Conservation (phyloP, 2,797 vertebrate species). For the Allobates femoralis region DNA sequence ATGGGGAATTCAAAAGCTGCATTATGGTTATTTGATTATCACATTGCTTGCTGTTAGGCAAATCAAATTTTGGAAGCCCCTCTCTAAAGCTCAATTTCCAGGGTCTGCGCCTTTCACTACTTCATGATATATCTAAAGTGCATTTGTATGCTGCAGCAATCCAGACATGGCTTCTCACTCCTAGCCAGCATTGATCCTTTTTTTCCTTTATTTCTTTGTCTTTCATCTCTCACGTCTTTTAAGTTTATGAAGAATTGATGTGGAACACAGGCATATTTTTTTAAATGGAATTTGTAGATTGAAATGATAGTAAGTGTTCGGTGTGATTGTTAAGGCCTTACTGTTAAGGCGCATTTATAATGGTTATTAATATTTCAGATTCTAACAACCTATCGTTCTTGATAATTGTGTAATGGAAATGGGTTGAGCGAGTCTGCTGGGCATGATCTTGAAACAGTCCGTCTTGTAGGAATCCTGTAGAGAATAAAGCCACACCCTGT, state of each 20-base stretch:
- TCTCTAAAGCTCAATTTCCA: neutral
- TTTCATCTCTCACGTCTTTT: constrained; percentile 30
- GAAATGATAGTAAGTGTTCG: neutral
- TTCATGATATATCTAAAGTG: neutral
- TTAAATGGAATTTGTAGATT: neutral
- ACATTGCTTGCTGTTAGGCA: no score
- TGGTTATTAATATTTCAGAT: no score
- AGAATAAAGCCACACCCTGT: no score
- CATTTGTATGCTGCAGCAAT: constrained; percentile 26
- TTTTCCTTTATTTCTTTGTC: constrained; percentile 1
- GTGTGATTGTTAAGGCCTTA: neutral
- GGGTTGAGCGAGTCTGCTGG: no score
- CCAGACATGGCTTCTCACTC: neutral
- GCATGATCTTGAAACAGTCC: no score
- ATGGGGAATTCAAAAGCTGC: no score
- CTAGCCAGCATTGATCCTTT: constrained; percentile 1
- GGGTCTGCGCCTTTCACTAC: neutral
- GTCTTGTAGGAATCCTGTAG: no score
- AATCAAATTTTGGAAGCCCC: no score
- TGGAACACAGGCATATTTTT: neutral
- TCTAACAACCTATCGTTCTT: no score
- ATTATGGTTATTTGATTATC: no score
- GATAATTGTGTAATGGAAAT: no score
- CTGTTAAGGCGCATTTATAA: no score
- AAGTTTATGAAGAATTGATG: neutral